phyloP scores from a whole-genome alignment of 2,113 vertebrate species.

The Marmota monax region DNA sequence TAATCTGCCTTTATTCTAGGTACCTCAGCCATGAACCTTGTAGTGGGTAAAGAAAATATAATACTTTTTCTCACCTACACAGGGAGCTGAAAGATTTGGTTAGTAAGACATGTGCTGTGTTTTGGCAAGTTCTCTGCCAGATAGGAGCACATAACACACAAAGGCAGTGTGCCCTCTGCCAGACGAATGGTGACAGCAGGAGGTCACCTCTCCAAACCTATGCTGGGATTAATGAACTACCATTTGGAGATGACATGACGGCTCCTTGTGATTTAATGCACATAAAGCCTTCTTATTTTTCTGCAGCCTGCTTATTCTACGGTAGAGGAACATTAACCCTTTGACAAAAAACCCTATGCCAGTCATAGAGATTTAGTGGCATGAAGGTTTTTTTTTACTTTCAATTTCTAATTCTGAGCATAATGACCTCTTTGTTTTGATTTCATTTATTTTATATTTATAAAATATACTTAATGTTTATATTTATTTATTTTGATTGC shows the following conservation, averaged over 20 bases:
- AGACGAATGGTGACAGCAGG: rapidly evolving
- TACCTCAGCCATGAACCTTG: neutral
- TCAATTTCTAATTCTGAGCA: neutral
- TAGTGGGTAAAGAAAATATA: neutral
- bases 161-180: neutral
- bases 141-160: neutral
- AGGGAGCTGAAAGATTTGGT: neutral
- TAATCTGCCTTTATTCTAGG: neutral
- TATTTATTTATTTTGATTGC: neutral
- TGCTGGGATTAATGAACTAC: neutral
- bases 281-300: neutral
- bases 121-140: neutral
- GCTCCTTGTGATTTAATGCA: neutral
- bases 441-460: neutral
- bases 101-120: neutral
- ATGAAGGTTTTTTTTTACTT: neutral
- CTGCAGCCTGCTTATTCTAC: neutral
- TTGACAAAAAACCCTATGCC: neutral
- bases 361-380: neutral
- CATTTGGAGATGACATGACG: neutral
- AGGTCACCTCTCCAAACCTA: neutral
- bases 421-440: neutral
- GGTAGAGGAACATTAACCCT: neutral
- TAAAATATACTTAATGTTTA: neutral
- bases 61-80: neutral